These are phyloP conservation scores for Hemicordylus capensis DNA, from an alignment of 2,113 vertebrate species.

Conservation along the genomic window DNA sequence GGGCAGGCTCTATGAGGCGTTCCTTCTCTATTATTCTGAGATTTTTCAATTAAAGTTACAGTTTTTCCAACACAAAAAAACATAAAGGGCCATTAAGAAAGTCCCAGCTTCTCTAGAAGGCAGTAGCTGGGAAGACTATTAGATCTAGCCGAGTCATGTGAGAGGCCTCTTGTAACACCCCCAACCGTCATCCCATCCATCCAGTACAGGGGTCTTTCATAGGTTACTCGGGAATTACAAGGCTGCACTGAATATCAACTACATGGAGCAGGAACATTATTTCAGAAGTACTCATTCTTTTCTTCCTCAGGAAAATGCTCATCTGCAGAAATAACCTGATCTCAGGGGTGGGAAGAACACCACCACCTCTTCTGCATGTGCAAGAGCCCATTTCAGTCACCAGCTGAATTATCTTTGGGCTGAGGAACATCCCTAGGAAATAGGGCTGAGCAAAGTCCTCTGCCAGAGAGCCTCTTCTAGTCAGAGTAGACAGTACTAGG, in stretches of 20 bases:
- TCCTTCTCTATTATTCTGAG: background rate
- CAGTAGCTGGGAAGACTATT: background rate
- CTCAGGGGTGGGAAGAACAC: background rate
- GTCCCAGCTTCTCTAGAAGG: background rate
- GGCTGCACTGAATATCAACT: too few species aligned
- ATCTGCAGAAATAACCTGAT: background rate
- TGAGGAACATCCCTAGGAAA: too few species aligned
- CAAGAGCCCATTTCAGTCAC: background rate
- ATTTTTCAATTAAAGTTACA: background rate
- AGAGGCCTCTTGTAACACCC: background rate
- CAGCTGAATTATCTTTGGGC: background rate
- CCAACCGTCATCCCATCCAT: background rate
- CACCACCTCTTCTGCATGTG: background rate
- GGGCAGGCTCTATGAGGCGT: rapidly evolving
- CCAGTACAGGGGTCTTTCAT: background rate
- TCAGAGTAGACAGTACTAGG: background rate
- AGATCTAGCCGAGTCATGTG: background rate
- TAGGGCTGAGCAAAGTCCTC: background rate
- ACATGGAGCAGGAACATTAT: background rate
- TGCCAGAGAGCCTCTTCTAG: background rate
- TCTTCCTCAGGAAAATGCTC: background rate
- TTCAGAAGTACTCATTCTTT: too few species aligned
- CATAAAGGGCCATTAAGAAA: background rate
- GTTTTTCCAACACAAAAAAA: background rate
- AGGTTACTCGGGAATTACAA: background rate